Conservation (phyloP, 2,797 vertebrate species). For the Nyctibius grandis region DNA sequence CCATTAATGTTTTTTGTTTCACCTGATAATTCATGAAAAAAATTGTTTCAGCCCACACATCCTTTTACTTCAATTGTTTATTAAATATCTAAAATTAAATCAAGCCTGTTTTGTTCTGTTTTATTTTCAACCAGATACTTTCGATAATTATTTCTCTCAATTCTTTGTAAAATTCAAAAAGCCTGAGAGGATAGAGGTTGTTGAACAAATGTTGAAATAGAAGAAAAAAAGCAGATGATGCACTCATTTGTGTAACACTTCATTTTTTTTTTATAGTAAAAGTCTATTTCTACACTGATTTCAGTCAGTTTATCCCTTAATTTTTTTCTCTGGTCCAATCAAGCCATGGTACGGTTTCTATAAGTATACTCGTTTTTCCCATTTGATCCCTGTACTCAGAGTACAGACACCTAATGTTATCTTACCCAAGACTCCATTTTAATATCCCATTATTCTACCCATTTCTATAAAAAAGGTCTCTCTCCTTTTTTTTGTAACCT, state of each 20-base stretch:
- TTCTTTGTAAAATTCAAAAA: not conserved
- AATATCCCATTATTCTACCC: not conserved
- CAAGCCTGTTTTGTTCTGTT: not conserved
- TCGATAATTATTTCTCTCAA: not conserved
- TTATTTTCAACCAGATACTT: not conserved
- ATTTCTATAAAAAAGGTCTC: not conserved
- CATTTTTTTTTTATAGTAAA: not conserved
- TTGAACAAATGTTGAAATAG: not conserved
- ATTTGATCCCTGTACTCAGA: not conserved
- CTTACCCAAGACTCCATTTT: not conserved
- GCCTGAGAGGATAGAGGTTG: not conserved
- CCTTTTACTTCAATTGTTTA: not conserved
- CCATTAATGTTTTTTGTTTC: not conserved
- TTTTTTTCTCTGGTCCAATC: not conserved
- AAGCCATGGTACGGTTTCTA: not conserved
- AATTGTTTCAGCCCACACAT: not conserved
- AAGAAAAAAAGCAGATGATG: not conserved
- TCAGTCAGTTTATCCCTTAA: not conserved
- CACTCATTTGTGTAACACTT: not conserved
- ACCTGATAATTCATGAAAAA: not conserved
- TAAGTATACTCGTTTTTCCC: not conserved
- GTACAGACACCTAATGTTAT: not conserved
- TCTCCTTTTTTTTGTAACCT: not conserved
- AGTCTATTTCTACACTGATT: not conserved
- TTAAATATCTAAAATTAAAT: not conserved